These are phyloP conservation scores for Labeo catla DNA, from an alignment of 2,113 vertebrate species.

Conservation along the genomic window DNA sequence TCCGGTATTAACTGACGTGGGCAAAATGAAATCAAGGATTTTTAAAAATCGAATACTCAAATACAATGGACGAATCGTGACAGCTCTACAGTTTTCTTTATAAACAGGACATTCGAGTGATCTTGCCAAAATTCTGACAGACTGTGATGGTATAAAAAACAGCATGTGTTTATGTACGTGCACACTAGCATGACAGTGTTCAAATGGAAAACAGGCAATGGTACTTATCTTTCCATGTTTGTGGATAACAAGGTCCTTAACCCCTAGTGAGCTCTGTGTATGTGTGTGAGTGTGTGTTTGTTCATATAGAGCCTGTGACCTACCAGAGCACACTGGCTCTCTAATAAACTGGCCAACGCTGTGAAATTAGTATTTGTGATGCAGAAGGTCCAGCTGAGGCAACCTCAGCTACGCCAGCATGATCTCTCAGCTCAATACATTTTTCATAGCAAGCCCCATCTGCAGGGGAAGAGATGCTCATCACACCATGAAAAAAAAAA, in stretches of 20 bases:
- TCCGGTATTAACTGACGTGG: no score
- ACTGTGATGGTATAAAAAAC: background rate
- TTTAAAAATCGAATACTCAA: no score
- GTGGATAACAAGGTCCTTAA: background rate
- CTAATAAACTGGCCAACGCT: background rate
- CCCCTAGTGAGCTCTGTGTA: background rate
- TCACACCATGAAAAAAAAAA: constrained; percentile 34
- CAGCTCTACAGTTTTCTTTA: background rate
- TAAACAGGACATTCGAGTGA: background rate
- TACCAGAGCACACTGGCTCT: background rate
- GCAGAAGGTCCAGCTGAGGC: background rate
- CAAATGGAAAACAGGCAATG: background rate
- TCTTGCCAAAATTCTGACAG: background rate
- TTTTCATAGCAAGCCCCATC: constrained; percentile 61
- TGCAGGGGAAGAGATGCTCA: constrained; percentile 46
- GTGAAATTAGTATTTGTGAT: constrained; percentile 49
- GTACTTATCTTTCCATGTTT: background rate
- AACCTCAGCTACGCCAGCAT: background rate
- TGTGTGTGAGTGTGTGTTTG: background rate
- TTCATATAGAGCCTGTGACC: constrained; percentile 24
- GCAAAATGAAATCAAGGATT: no score
- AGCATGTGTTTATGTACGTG: background rate
- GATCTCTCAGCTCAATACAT: constrained; percentile 54
- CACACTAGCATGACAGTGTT: background rate
- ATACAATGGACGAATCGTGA: no score